Percentiles rank a stretch among this genome's conserved stretches.
Conservation (phyloP, 2,888 invertebrate genomes). For the Drosophila longiperda region DNA sequence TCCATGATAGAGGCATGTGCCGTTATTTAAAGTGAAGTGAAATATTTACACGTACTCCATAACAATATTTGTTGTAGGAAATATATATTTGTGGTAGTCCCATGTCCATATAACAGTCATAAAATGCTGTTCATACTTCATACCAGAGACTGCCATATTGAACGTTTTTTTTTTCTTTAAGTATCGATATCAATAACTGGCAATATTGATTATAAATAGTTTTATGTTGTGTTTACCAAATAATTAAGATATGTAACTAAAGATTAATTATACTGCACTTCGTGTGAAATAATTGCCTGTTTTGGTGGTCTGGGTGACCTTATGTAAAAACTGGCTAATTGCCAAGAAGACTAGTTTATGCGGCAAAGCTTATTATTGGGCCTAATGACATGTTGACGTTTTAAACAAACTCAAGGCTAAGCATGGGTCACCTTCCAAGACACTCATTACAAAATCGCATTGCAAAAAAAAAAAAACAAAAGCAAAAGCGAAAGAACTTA, state of each 20-base stretch:
- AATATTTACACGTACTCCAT: neutral
- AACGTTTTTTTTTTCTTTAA: no score
- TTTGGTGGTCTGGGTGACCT: neutral
- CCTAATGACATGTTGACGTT: constrained; percentile 16
- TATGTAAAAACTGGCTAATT: constrained; percentile 8
- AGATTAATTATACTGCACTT: neutral
- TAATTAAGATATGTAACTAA: neutral
- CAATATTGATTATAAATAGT: neutral
- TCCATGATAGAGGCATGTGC: neutral
- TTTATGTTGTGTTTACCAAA: neutral
- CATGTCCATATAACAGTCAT: neutral
- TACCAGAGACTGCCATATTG: neutral
- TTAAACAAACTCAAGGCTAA: constrained; percentile 43
- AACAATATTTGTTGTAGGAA: neutral
- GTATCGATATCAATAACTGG: neutral
- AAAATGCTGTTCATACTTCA: no score
- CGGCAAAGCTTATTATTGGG: constrained; percentile 6
- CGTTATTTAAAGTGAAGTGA: neutral
- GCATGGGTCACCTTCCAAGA: constrained; percentile 19
- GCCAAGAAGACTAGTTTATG: constrained; percentile 11
- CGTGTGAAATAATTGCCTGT: neutral
- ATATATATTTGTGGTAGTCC: neutral
- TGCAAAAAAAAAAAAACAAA: neutral
- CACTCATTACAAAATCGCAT: constrained; percentile 40
- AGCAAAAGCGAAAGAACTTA: constrained; percentile 31